A percentile compares a stretch with the other conserved stretches of the same genome.
phyloP scores from a whole-genome alignment of 64 coral and sea anemone genomes.

The Astreopora myriophthalma region DNA sequence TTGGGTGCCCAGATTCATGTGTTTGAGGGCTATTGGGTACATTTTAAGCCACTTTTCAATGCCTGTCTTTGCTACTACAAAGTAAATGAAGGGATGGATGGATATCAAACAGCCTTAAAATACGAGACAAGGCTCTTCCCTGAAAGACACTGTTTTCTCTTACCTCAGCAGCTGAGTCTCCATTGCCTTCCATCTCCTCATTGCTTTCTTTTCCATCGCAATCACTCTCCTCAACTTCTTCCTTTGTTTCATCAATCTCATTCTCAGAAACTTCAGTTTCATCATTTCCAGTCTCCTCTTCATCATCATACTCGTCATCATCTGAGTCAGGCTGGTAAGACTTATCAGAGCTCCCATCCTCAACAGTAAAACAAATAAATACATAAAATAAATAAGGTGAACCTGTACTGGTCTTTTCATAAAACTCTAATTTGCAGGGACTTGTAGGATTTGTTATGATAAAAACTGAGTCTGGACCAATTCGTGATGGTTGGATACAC shows the following conservation, averaged over 20 bases:
- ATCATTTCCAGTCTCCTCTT: not conserved
- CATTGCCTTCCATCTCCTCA: not conserved
- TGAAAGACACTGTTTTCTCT: not conserved
- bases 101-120: not conserved
- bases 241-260: no score
- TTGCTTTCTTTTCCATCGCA: not conserved
- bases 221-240: not conserved
- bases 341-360: not conserved
- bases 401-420: not conserved
- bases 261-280: not conserved
- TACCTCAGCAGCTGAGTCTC: not conserved
- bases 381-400: not conserved
- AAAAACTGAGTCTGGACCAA: no score
- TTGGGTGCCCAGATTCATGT: not conserved
- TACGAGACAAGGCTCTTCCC: not conserved
- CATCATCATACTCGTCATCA: not conserved
- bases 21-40: not conserved
- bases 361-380: not conserved
- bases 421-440: not conserved
- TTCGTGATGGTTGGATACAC: no score
- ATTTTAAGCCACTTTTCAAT: not conserved
- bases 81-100: not conserved
- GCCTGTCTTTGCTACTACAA: not conserved
- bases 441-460: no score
- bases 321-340: not conserved